Evolutionary conservation across 2,888 invertebrate genomes (phyloP).

Genomic region (Cybosia mesomella): DNA sequence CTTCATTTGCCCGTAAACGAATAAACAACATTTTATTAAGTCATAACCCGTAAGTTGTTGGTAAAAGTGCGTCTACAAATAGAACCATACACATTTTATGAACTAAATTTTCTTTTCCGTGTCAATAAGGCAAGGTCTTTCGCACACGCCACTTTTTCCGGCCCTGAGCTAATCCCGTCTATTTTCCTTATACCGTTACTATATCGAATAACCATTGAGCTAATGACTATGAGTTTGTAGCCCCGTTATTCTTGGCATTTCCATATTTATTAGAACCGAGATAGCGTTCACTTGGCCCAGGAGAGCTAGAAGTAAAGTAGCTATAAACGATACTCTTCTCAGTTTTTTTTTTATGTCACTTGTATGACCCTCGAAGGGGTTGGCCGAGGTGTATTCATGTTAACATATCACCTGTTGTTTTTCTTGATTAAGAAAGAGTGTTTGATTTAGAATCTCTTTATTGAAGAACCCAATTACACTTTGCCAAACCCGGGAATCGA

Average conservation of each 20-base stretch:
- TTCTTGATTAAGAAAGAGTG: too few species aligned
- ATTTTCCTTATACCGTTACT: constrained; percentile 37
- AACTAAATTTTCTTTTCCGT: constrained; percentile 29
- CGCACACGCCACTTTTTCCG: constrained; percentile 33
- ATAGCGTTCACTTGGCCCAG: constrained; percentile 19
- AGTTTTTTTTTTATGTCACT: background rate
- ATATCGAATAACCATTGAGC: constrained; percentile 48
- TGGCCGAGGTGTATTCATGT: too few species aligned
- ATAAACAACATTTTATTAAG: constrained; percentile 5
- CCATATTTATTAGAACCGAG: constrained; percentile 35
- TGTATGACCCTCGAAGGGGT: too few species aligned
- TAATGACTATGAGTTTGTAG: constrained; percentile 44
- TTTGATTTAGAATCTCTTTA: too few species aligned
- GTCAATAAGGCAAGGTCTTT: constrained; percentile 29
- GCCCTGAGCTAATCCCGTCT: constrained; percentile 27
- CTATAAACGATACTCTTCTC: constrained; percentile 12
- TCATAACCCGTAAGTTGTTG: background rate
- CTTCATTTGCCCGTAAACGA: background rate
- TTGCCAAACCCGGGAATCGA: too few species aligned
- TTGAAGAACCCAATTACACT: too few species aligned
- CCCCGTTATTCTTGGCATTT: constrained; percentile 24
- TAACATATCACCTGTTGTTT: too few species aligned
- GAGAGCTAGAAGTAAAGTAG: constrained; percentile 17
- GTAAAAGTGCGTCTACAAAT: constrained; percentile 5
- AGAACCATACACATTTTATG: constrained; percentile 28